Evolutionary conservation across 2,113 vertebrate species (phyloP).

Genomic region (Zosterops hypoxanthus): DNA sequence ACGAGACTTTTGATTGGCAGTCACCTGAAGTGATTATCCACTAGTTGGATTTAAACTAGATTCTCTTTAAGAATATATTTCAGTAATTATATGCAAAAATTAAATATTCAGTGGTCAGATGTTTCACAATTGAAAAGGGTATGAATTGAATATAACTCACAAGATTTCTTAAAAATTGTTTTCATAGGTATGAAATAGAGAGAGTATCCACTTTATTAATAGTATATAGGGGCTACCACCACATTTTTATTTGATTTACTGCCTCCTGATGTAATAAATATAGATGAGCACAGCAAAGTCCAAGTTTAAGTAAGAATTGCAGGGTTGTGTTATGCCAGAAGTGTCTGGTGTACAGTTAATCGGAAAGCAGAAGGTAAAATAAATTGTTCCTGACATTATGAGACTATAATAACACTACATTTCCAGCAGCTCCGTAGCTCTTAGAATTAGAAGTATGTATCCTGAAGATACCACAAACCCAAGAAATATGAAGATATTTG

Average conservation of each 20-base stretch:
- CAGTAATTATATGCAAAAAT: neutral
- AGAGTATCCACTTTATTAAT: neutral
- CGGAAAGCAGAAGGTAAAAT: constrained; percentile 28
- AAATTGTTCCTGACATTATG: constrained; percentile 53
- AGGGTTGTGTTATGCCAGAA: constrained; percentile 7
- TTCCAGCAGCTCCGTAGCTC: neutral
- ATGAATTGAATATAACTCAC: neutral
- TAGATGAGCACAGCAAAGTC: constrained; percentile 3
- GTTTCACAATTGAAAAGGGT: neutral
- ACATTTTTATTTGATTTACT: constrained; percentile 29
- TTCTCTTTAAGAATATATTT: neutral
- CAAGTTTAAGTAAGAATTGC: constrained; percentile 50
- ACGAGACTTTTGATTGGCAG: neutral
- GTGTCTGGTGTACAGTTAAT: constrained; percentile 44
- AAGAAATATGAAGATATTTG: constrained; percentile 17
- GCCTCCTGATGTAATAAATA: constrained; percentile 54
- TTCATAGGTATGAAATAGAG: neutral
- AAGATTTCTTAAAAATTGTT: neutral
- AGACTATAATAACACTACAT: constrained; percentile 21
- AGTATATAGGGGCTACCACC: neutral
- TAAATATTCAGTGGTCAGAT: neutral
- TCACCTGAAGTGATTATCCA: neutral
- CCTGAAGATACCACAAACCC: neutral
- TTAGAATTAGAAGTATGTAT: neutral
- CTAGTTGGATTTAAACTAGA: neutral